Base-by-base conservation (phyloP, 2,113 vertebrate genomes). In the Amazona guildingii region DNA sequence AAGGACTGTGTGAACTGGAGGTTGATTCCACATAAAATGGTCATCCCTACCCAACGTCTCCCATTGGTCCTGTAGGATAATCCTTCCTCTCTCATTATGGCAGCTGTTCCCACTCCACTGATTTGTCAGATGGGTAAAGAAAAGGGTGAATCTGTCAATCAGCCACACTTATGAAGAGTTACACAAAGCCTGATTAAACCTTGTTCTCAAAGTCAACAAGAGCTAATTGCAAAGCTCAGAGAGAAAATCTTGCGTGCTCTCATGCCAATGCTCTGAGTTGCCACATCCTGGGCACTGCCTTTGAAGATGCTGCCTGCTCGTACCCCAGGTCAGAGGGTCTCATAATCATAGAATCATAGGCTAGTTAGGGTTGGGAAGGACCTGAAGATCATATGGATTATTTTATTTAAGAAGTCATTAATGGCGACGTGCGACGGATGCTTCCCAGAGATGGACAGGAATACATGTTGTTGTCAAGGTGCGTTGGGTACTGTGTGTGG, bases 211-310 rank as follows among this genome's bases (percentile, higher is more conserved):
- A 86, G 63, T 55, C 61, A 75, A 81, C 69, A 55, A 55, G 33
- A 70, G 70, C 44, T 76, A 82, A 83, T 87, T 70, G 57, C 23
- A 57, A 87, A 76, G 63, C 70, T 63, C 49, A 39, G 33, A 57
- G 44, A 49, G 90, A 69, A 69, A 76, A 64, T 57, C 48, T 67
- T 37, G 4, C 10, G 33, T 39, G 43, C 64, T 77, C 28, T 57
- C 6, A 2, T 1, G 4, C 44, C 63, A 51, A 1, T 0, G 2
- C 27, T 43, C 48, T 29, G 55, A 8, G 57, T 51, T 57, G 49
- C 41, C 27, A 35, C 13, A 10, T 16, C 33, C 21, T 59, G 33
- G 33, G 57, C 57, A 15, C 35, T 49, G 59, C 67, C 74, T n/a
- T 33, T 23, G 39, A 39, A 62, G 31, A 31, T 23, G 48, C 41